Evolutionary conservation across 2,888 invertebrate species (phyloP), one percentile per base, ranked within the genome.

Genomic region (Brachyptera risi): DNA sequence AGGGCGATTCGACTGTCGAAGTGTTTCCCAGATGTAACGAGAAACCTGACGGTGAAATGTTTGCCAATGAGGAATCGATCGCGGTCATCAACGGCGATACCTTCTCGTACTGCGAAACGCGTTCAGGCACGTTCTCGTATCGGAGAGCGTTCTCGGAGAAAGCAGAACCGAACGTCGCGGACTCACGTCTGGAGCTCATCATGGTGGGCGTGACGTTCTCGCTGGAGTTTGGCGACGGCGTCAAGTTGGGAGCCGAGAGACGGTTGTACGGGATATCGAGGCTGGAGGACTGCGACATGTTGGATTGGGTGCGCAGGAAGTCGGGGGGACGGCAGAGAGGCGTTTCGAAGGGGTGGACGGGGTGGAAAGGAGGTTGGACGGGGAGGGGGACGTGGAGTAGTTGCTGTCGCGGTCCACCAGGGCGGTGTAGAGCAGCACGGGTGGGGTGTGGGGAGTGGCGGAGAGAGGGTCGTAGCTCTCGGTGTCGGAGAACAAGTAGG

Each of bases 391-490:
- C 13, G 59, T 61, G 26, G 57, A 60, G 44, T 49, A 57, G 23
- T 24, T 50, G 23, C 60, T 58, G 26, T 64, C 58, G 17, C 61
- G 59, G 51, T 69, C 68, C 44, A 69, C 67, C 40, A 70, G 63
- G 4, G 68, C 69, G 26, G 68, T 66, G 63, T 71, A 70, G 35
- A 63, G 59, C 24, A 65, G 64, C 11, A 65, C 66, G 11, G 69
- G 68, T 19, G 68, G 68, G 17, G 68, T 68, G 54, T 73, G 72
- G 1, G 54, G 37, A 24, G 15, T 9, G 74, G 73, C 4, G 72
- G 72, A 66, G 75, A 74, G 13, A 74, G 73, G 58, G 1, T 68
- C 68, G 47, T 70, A 67, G 44, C 72, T n/a, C n/a, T n/a, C n/a
- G 60, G 70, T 71, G 54, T 73, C 72, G 1, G 54, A 54, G 35